Evolutionary conservation across 2,888 invertebrate genomes (phyloP), one percentile per base, ranked within the genome.

Genomic region (Danaus chrysippus): DNA sequence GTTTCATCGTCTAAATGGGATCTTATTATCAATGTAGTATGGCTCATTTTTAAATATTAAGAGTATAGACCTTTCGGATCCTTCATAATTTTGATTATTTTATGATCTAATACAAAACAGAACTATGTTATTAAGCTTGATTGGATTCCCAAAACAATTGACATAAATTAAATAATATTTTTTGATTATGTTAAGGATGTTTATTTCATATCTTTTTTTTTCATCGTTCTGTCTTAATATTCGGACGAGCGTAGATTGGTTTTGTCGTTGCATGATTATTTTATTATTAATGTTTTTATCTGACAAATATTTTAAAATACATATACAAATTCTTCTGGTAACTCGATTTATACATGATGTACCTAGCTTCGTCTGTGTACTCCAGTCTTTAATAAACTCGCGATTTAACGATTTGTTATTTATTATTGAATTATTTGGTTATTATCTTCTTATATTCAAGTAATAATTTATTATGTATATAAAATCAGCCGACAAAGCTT

Each of bases 1-100:
- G 70, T 69, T 62, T 65, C 70, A 73, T 74, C 72, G 68, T 62
- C 68, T 60, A 82, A 80, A 81, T 70, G 74, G 66, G 59, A 74
- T 83, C 78, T 74, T 86, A 82, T 66, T 53, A 9, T 46, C 2
- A 6, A 3, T 0, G 1, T 0, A 0, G 41, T 77, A 84, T 65
- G 73, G 80, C 74, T 63, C 59, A 75, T 67, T 77, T 68, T 86
- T 44, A 55, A 66, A 68, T 65, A 63, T 42, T 19, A 0, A 6
- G 60, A 64, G 67, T 70, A 82, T 83, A 80, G 70, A 78, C 75
- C 77, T 88, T 88, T 87, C 83, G 84, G 84, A 82, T 77, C 75
- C 76, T 74, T 71, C 81, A 84, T 87, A 87, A 88, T 88, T 88
- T 86, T 79, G 83, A 76, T 79, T 83, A 86, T 82, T 87, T 88